Base-by-base conservation (phyloP, 2,888 invertebrate species). In the Parnassius apollo region DNA sequence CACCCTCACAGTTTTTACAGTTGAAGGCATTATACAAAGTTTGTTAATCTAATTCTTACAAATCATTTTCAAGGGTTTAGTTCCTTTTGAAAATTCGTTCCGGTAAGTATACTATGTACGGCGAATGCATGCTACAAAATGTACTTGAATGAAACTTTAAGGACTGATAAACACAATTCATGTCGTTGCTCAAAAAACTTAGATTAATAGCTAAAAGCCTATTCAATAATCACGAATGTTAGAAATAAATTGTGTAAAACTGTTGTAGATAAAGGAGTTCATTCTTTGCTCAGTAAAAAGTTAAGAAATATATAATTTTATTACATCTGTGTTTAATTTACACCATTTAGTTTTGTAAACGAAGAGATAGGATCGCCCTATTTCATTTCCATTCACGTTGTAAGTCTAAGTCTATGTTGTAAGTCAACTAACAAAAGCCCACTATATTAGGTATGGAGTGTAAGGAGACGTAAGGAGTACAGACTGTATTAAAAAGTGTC, bases 141-240 rank as follows among this genome's bases (percentile, higher is more conserved):
- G 35, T 46, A 64, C n/a, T 42, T 58, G 25, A 42, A 59, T 56
- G 51, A 55, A 59, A 56, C 59, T 55, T 55, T 59, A 25, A 59
- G 57, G 57, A 62, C 59, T 62, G 62, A 62, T 65, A 62, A 62
- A 61, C 51, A 59, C 49, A 49, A 49, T 49, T 59, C 57, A 49
- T 56, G 53, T 57, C 35, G 44, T 62, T 65, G 65, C 65, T 65
- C 65, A 65, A 65, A 59, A 59, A 57, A 63, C 46, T 52, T 64
- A 59, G 50, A 55, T 48, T 63, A n/a, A 51, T 59, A 63, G 51
- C 11, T 49, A 42, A 55, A 55, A 49, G 44, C 7, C 11, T 42
- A 53, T 52, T 46, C 42, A 51, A 56, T 25, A 55, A 45, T 42
- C 18, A 53, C 42, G 54, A 46, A 52, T 22, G 18, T 60, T 53